A percentile compares a stretch with the other conserved stretches of the same genome.
phyloP scores from a whole-genome alignment of 2,888 invertebrate species.

The Horisme vitalbata region DNA sequence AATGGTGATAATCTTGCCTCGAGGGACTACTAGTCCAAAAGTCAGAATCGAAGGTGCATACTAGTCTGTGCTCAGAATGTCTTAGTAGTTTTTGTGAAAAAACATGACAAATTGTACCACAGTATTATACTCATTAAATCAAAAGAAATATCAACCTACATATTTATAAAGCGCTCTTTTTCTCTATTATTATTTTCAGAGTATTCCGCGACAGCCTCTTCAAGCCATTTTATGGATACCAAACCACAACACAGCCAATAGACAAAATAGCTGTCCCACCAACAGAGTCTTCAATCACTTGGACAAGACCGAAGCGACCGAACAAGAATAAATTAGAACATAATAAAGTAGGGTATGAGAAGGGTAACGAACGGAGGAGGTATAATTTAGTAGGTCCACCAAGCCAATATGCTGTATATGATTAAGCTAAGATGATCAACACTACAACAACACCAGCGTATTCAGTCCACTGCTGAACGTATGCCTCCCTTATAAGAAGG shows the following conservation, averaged over 20 bases:
- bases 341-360: constrained; percentile 21
- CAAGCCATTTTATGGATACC: constrained; percentile 23
- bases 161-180: too few relatives aligned
- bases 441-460: too few relatives aligned
- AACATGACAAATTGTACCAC: too few relatives aligned
- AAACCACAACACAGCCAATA: constrained; percentile 27
- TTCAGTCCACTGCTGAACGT: too few relatives aligned
- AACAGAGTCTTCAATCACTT: constrained; percentile 59
- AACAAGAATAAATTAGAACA: constrained; percentile 37
- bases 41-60: too few relatives aligned
- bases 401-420: constrained; percentile 39
- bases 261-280: constrained; percentile 28
- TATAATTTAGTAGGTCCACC: constrained; percentile 40
- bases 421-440: constrained; percentile 8
- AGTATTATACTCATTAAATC: too few relatives aligned
- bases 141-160: too few relatives aligned
- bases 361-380: constrained; percentile 12
- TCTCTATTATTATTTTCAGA: constrained; percentile 37
- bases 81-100: too few relatives aligned
- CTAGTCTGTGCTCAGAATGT: too few relatives aligned
- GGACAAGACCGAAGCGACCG: constrained; percentile 56
- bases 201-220: constrained; percentile 37
- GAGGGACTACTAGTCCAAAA: too few relatives aligned
- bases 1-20: too few relatives aligned
- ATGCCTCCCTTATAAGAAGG: too few relatives aligned